Conservation (phyloP, 2,888 invertebrate species). For the Dynastes grantii region DNA sequence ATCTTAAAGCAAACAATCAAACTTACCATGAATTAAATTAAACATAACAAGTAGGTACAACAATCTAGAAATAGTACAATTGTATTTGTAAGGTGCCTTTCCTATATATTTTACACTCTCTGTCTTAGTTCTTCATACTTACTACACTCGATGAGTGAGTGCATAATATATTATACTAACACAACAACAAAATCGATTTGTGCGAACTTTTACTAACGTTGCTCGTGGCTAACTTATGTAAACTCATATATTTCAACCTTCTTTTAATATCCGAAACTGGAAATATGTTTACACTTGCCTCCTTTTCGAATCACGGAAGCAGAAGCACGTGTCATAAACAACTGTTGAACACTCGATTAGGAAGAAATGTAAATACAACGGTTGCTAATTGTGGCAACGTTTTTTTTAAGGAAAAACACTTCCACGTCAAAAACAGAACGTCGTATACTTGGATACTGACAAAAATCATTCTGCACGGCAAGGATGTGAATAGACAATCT, state of each 20-base stretch:
- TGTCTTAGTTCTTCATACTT: too few relatives aligned
- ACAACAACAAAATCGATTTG: neutral
- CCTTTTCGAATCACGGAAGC: slow-evolving; percentile 6
- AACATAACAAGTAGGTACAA: too few relatives aligned
- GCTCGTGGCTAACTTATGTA: neutral
- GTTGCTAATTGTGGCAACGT: slow-evolving; percentile 16
- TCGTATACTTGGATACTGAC: neutral
- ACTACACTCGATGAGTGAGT: too few relatives aligned
- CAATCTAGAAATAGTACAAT: too few relatives aligned
- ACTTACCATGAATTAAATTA: too few relatives aligned
- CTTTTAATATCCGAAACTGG: neutral
- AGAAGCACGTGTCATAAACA: slow-evolving; percentile 43
- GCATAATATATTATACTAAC: too few relatives aligned
- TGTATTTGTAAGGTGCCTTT: too few relatives aligned
- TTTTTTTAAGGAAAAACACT: slow-evolving; percentile 23
- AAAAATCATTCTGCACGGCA: neutral
- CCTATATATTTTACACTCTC: too few relatives aligned
- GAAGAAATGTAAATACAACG: slow-evolving; percentile 5
- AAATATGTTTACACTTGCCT: slow-evolving; percentile 32
- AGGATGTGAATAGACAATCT: neutral
- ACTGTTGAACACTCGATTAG: slow-evolving; percentile 20
- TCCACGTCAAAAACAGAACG: slow-evolving; percentile 10
- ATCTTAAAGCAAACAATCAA: too few relatives aligned
- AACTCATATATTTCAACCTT: neutral
- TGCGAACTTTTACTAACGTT: neutral